These are phyloP conservation scores for Thunnus albacares DNA, from an alignment of 2,797 vertebrate species.

Conservation along the genomic window DNA sequence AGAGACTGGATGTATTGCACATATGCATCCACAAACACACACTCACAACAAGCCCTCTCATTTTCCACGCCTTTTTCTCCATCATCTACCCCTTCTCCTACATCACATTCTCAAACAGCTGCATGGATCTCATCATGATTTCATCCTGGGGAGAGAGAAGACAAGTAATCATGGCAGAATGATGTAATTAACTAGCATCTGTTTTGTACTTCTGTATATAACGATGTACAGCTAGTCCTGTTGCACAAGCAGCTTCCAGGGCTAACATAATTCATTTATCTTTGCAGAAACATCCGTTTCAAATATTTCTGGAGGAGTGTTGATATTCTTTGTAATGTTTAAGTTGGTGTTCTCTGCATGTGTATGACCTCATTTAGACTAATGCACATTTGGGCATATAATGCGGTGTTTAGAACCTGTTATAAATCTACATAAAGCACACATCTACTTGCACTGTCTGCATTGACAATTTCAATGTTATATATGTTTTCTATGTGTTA, in stretches of 20 bases:
- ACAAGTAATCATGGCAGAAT: constrained; percentile 28
- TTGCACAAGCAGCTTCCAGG: background rate
- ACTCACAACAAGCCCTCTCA: constrained; percentile 55
- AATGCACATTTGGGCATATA: background rate
- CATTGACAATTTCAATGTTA: too few species aligned
- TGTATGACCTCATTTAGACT: background rate
- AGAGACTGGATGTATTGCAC: constrained; percentile 68
- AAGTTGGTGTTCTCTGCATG: background rate
- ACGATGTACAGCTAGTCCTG: background rate
- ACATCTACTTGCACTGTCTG: too few species aligned
- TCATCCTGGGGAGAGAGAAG: constrained; percentile 88
- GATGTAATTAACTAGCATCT: constrained; percentile 12
- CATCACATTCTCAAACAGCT: constrained; percentile 98
- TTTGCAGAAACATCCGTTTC: background rate
- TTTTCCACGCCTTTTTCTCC: constrained; percentile 37
- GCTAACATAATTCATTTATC: background rate
- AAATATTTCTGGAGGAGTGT: background rate
- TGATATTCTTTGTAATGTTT: background rate
- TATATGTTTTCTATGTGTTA: too few species aligned
- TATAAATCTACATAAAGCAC: too few species aligned
- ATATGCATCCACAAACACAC: constrained; percentile 55
- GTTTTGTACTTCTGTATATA: too few species aligned
- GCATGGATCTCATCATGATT: constrained; percentile 98
- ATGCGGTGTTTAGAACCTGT: background rate
- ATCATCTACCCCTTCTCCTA: constrained; percentile 71